Percentiles rank a stretch among this genome's conserved stretches.
Conservation (phyloP, 37 sponge, comb jelly and placozoan species). For the Hormiphora californensis region DNA sequence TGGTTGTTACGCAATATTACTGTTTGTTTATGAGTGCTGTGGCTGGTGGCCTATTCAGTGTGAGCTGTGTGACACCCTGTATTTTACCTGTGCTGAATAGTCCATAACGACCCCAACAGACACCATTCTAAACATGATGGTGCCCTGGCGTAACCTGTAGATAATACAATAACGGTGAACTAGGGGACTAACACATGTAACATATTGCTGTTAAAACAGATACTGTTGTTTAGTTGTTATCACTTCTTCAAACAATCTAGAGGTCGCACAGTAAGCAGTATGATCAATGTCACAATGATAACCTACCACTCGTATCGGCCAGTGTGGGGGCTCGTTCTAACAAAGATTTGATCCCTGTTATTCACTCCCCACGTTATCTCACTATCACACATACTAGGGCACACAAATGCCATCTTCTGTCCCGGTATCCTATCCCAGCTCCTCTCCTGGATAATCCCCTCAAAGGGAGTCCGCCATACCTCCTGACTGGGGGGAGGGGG, state of each 20-base stretch:
- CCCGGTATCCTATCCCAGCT: slow-evolving; percentile 21
- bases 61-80: no score
- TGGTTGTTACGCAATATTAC: no score
- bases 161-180: no score
- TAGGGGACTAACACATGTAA: no score
- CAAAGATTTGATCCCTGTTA: slow-evolving; percentile 36
- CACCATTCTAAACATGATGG: slow-evolving; percentile 25
- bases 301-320: slow-evolving; percentile 48
- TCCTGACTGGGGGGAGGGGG: slow-evolving; percentile 50
- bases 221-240: no score
- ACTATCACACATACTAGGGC: slow-evolving; percentile 51
- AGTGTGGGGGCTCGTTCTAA: slow-evolving; percentile 18
- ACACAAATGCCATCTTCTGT: slow-evolving; percentile 45
- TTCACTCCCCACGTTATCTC: slow-evolving; percentile 48
- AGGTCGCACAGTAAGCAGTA: no score
- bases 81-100: no score
- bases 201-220: no score
- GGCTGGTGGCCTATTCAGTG: no score
- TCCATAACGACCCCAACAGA: not conserved
- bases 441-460: not conserved
- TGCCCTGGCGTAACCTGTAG: slow-evolving; percentile 40
- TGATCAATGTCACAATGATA: no score
- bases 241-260: no score
- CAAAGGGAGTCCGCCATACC: slow-evolving; percentile 45
- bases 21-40: no score